phyloP scores from a whole-genome alignment of 2,113 vertebrate genomes.

The Syngnathoides biaculeatus region DNA sequence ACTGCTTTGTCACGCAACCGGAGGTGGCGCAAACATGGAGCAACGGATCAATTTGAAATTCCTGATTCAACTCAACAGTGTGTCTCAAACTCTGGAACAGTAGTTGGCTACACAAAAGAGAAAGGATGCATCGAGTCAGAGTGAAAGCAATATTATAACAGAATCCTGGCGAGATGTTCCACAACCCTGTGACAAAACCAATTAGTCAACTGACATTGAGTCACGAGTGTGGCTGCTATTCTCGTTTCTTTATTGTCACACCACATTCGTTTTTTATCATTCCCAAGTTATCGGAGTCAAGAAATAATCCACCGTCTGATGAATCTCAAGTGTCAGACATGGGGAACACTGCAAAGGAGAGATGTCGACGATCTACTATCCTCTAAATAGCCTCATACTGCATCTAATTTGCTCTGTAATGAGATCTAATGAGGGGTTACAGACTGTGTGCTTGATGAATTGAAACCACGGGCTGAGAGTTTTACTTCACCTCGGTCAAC shows the following conservation, averaged over 20 bases:
- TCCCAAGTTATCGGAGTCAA: background rate
- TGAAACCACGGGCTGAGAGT: constrained; percentile 46
- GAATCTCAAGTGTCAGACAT: constrained; percentile 22
- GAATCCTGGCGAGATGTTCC: background rate
- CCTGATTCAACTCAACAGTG: background rate
- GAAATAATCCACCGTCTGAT: background rate
- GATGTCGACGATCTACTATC: constrained; percentile 34
- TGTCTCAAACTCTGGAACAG: background rate
- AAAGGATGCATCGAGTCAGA: background rate
- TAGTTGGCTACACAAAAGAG: background rate
- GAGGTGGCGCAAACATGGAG: background rate
- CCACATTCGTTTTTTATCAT: background rate
- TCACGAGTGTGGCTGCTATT: background rate
- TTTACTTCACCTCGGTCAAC: constrained; percentile 44
- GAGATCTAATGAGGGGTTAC: constrained; percentile 67
- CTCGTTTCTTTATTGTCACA: background rate
- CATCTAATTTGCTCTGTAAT: constrained; percentile 66
- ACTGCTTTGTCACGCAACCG: background rate
- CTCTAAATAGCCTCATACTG: constrained; percentile 44
- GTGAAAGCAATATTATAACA: background rate
- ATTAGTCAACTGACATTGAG: background rate
- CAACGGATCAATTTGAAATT: background rate
- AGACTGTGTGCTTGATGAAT: constrained; percentile 57
- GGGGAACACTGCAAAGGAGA: constrained; percentile 20
- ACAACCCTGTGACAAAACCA: background rate